A percentile compares a stretch with the other conserved stretches of the same genome.
Evolutionary conservation across 1,140 invertebrate genomes (phyloP).

Genomic region (Hesperophylax magnus): DNA sequence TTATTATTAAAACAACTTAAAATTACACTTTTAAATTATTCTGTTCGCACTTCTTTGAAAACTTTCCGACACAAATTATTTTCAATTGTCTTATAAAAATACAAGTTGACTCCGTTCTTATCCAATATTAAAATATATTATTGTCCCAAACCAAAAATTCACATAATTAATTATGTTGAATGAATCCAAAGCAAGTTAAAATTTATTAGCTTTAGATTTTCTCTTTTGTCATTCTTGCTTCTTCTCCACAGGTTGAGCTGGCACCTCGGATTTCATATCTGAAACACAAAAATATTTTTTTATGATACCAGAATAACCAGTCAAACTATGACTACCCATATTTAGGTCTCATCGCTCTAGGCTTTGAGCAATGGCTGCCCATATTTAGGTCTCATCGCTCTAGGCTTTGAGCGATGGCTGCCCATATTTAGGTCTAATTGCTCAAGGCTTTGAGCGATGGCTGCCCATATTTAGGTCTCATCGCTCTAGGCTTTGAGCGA

Average conservation of each 20-base stretch:
- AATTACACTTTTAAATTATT: too few species aligned
- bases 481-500: too few species aligned
- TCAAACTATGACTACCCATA: too few species aligned
- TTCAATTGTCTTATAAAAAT: conserved; percentile 8
- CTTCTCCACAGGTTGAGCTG: conserved; percentile 20
- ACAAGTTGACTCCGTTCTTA: not conserved
- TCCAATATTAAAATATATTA: not conserved
- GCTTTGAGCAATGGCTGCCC: too few species aligned
- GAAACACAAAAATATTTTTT: not conserved
- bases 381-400: too few species aligned
- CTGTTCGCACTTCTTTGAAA: not conserved
- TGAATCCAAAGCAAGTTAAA: conserved; percentile 4
- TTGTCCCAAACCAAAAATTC: not conserved
- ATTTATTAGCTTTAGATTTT: conserved; percentile 31
- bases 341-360: too few species aligned
- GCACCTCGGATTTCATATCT: conserved; percentile 28
- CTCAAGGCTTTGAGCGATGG: too few species aligned
- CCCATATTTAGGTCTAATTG: too few species aligned
- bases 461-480: too few species aligned
- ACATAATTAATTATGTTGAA: not conserved
- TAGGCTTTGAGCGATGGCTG: too few species aligned
- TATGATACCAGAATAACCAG: too few species aligned
- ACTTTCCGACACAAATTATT: not conserved
- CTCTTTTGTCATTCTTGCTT: conserved; percentile 47
- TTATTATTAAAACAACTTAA: too few species aligned